phyloP scores from a whole-genome alignment of 2,888 invertebrate species.

The Spatulosminthurus flaviceps region DNA sequence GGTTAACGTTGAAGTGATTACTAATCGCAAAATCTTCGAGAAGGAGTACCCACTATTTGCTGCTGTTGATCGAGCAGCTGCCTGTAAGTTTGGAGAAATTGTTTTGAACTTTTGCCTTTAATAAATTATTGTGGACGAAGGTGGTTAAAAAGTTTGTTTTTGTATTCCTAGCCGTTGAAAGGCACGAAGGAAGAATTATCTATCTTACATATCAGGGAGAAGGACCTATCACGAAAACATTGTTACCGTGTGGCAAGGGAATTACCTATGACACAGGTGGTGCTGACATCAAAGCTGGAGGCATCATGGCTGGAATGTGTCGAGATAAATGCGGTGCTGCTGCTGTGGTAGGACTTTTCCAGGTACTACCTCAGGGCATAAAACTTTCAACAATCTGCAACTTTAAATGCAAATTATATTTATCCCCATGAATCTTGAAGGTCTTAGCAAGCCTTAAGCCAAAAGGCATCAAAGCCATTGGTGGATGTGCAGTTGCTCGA shows the following conservation, averaged over 20 bases:
- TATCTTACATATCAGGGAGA: conserved; percentile 77
- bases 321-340: conserved; percentile 96
- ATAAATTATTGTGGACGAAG: not conserved
- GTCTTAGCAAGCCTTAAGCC: conserved; percentile 76
- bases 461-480: conserved; percentile 79
- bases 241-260: conserved; percentile 89
- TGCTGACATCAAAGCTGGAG: conserved; percentile 82
- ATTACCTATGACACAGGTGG: conserved; percentile 76
- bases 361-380: conserved; percentile 69
- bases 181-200: conserved; percentile 79
- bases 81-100: conserved; percentile 71
- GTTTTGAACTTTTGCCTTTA: too few relatives aligned
- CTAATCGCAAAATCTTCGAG: conserved; percentile 71
- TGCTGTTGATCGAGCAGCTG: conserved; percentile 83
- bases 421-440: conserved; percentile 65
- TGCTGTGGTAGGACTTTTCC: conserved; percentile 90
- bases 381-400: not conserved
- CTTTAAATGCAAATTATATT: conserved; percentile 1
- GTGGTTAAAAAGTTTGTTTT: not conserved
- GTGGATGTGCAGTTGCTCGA: conserved; percentile 84
- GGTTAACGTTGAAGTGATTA: conserved; percentile 74
- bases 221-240: conserved; percentile 71
- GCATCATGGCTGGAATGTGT: conserved; percentile 86
- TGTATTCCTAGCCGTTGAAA: conserved; percentile 65
- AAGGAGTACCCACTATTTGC: conserved; percentile 85